These are phyloP conservation scores for Coenobita brevimanus DNA, from an alignment of 1,140 invertebrate genomes.

Conservation along the genomic window DNA sequence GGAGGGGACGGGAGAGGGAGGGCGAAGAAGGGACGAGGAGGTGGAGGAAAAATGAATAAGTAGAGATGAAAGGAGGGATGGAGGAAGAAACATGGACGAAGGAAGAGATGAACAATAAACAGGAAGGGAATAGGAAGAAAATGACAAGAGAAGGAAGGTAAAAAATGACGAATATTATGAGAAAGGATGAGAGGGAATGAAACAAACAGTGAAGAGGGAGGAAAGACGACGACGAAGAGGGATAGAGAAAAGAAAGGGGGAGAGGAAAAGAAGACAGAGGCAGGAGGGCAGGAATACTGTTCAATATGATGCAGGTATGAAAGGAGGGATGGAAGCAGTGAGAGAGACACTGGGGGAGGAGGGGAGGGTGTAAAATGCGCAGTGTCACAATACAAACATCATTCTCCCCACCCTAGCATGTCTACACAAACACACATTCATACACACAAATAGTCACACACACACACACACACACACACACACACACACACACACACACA, in stretches of 20 bases:
- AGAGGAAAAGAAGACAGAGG: not conserved
- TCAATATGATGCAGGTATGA: too few species aligned
- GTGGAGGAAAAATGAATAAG: not conserved
- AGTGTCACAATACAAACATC: too few species aligned
- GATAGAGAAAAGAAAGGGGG: not conserved
- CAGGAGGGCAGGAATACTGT: too few species aligned
- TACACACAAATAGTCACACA: too few species aligned
- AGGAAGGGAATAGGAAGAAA: not conserved
- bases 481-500: too few species aligned
- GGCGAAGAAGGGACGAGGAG: too few species aligned
- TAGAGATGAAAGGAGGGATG: not conserved
- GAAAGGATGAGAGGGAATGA: not conserved
- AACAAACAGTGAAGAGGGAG: not conserved
- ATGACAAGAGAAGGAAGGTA: too few species aligned
- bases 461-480: too few species aligned
- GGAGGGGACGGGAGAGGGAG: too few species aligned
- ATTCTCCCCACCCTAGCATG: too few species aligned
- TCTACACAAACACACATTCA: too few species aligned
- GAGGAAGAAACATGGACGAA: not conserved
- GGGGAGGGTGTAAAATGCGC: not conserved
- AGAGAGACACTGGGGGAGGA: not conserved
- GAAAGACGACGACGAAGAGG: not conserved
- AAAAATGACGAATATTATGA: not conserved
- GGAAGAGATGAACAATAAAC: not conserved
- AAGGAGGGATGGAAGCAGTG: not conserved